Evolutionary conservation across 2,888 invertebrate genomes (phyloP).

Genomic region (Lochmaea capreae): DNA sequence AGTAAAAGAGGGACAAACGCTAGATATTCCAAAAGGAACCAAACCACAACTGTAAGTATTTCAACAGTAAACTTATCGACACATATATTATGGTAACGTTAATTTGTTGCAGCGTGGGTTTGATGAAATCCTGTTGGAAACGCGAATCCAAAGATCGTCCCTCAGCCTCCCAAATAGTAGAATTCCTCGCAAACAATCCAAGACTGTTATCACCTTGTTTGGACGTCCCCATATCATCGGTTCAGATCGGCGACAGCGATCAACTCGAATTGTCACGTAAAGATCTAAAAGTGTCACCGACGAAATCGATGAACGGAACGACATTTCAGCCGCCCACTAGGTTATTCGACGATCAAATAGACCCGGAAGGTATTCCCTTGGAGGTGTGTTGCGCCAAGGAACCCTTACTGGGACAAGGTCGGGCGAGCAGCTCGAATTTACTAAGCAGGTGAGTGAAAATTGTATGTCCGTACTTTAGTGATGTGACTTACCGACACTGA

Average conservation of each 20-base stretch:
- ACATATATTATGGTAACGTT: background rate
- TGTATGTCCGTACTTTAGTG: background rate
- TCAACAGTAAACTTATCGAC: background rate
- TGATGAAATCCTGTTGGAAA: constrained; percentile 86
- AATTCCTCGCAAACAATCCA: constrained; percentile 82
- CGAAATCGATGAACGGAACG: constrained; percentile 37
- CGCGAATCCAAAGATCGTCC: constrained; percentile 78
- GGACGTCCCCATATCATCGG: constrained; percentile 78
- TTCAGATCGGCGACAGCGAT: constrained; percentile 77
- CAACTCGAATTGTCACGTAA: constrained; percentile 68
- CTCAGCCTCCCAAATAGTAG: constrained; percentile 82
- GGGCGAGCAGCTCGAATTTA: constrained; percentile 53
- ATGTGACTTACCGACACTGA: too few relatives aligned
- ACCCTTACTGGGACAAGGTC: constrained; percentile 59
- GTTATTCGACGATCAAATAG: constrained; percentile 28
- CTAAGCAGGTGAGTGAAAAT: constrained; percentile 44
- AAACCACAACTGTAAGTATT: constrained; percentile 82
- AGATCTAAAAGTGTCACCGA: constrained; percentile 51
- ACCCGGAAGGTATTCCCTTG: constrained; percentile 50
- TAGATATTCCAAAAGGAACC: constrained; percentile 81
- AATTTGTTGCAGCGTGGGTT: constrained; percentile 71
- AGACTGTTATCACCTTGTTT: constrained; percentile 82
- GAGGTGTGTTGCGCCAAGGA: constrained; percentile 61
- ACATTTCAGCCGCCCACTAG: constrained; percentile 29
- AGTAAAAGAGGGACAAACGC: constrained; percentile 81